Evolutionary conservation across 2,888 invertebrate genomes (phyloP).

Genomic region (Tiphia femorata): DNA sequence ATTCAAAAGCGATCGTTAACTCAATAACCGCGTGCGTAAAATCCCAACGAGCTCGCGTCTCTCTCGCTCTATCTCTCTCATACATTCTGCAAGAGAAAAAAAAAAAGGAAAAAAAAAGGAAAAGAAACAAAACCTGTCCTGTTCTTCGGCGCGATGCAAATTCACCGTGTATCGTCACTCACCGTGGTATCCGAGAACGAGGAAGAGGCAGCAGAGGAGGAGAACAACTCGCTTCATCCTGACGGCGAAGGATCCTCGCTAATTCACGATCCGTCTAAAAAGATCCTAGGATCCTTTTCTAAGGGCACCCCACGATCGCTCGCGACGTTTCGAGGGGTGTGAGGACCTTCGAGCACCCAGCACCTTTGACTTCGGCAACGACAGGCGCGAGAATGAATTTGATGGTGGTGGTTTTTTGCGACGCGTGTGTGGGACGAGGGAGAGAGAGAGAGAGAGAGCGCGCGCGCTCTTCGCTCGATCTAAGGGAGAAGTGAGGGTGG

Average conservation of each 20-base stretch:
- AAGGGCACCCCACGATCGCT: not conserved
- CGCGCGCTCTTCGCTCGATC: too few species aligned
- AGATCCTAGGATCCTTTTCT: not conserved
- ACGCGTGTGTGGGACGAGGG: not conserved
- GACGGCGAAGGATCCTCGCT: not conserved
- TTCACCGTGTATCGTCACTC: conserved; percentile 28
- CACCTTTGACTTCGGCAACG: too few species aligned
- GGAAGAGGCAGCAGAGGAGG: conserved; percentile 38
- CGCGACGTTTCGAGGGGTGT: not conserved
- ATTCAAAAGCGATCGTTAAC: too few species aligned
- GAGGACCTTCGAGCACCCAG: not conserved
- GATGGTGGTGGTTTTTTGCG: too few species aligned
- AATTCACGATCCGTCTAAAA: not conserved
- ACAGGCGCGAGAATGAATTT: not conserved
- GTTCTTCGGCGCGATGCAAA: too few species aligned
- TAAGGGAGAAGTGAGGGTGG: not conserved
- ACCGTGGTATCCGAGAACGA: conserved; percentile 41
- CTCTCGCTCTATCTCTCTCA: too few species aligned
- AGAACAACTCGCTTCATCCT: conserved; percentile 43
- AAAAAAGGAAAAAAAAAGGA: not conserved
- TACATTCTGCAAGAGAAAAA: not conserved
- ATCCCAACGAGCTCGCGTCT: too few species aligned
- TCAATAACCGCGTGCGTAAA: too few species aligned
- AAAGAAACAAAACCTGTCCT: not conserved
- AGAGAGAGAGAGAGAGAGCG: conserved; percentile 4